Conservation (phyloP, 2,888 invertebrate genomes). For the Cinara cedri region DNA sequence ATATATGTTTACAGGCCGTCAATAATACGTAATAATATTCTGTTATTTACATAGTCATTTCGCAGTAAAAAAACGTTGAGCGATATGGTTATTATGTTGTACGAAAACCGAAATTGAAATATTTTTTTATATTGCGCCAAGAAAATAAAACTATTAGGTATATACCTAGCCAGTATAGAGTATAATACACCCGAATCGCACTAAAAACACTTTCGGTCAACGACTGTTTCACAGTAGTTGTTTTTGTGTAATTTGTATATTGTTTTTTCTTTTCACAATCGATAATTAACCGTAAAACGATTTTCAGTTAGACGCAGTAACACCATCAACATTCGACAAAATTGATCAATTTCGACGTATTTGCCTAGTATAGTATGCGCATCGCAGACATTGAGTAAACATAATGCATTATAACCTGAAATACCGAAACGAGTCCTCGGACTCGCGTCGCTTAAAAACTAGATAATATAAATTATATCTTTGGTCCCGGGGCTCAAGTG, state of each 20-base stretch:
- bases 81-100: too few species aligned
- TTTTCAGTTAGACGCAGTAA: slow-evolving; percentile 6
- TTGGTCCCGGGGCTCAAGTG: too few species aligned
- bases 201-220: slow-evolving; percentile 34
- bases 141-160: too few species aligned
- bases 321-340: neutral
- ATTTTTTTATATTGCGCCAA: too few species aligned
- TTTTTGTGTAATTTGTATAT: neutral
- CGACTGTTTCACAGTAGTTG: neutral
- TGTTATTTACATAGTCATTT: neutral
- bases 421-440: neutral
- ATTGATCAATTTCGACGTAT: slow-evolving; percentile 23
- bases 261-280: slow-evolving; percentile 23
- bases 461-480: neutral
- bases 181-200: neutral
- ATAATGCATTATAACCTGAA: neutral
- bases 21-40: too few species aligned
- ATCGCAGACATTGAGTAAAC: slow-evolving; percentile 13
- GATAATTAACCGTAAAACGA: slow-evolving; percentile 48
- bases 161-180: too few species aligned
- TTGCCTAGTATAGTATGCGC: neutral
- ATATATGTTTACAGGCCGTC: neutral
- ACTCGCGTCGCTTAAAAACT: slow-evolving; percentile 5
- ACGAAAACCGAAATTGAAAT: too few species aligned
- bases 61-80: neutral